Evolutionary conservation across 2,113 vertebrate genomes (phyloP).

Genomic region (Boulengeromyrus knoepffleri): DNA sequence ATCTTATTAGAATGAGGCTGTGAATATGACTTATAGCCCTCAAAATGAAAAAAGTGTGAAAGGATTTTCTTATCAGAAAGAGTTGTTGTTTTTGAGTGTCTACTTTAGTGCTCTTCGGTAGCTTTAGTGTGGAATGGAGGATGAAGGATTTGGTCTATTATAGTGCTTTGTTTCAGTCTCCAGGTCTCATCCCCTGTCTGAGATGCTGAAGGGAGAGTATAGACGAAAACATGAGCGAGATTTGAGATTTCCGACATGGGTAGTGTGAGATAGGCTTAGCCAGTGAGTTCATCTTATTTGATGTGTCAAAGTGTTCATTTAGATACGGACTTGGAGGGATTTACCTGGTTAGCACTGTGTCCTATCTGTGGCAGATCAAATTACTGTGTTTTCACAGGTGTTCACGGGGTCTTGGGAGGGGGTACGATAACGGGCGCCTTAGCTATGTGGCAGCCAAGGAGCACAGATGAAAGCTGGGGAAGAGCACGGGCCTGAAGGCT

Average conservation of each 20-base stretch:
- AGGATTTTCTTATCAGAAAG: not conserved
- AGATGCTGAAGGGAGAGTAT: not conserved
- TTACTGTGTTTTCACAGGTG: slow-evolving; percentile 64
- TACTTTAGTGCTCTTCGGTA: not conserved
- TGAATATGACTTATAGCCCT: not conserved
- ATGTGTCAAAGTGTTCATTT: slow-evolving; percentile 72
- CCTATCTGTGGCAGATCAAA: slow-evolving; percentile 80
- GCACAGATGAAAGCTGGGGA: slow-evolving; percentile 72
- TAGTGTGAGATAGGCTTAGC: slow-evolving; percentile 37
- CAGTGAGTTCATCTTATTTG: slow-evolving; percentile 56
- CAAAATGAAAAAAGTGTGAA: not conserved
- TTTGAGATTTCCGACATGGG: slow-evolving; percentile 54
- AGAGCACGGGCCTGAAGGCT: slow-evolving; percentile 45
- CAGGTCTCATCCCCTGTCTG: not conserved
- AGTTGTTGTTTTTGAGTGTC: not conserved
- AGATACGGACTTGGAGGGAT: slow-evolving; percentile 76
- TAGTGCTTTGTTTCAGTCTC: not conserved
- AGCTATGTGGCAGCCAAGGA: slow-evolving; percentile 78
- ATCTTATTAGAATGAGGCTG: not conserved
- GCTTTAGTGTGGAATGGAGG: not conserved
- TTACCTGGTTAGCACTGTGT: slow-evolving; percentile 70
- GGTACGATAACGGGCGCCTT: slow-evolving; percentile 77
- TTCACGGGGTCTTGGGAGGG: slow-evolving; percentile 76
- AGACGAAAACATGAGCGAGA: slow-evolving; percentile 41
- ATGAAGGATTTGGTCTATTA: not conserved